Evolutionary conservation across 2,888 invertebrate genomes (phyloP), one percentile per base, ranked within the genome.

Genomic region (Cryptus viduatorius): DNA sequence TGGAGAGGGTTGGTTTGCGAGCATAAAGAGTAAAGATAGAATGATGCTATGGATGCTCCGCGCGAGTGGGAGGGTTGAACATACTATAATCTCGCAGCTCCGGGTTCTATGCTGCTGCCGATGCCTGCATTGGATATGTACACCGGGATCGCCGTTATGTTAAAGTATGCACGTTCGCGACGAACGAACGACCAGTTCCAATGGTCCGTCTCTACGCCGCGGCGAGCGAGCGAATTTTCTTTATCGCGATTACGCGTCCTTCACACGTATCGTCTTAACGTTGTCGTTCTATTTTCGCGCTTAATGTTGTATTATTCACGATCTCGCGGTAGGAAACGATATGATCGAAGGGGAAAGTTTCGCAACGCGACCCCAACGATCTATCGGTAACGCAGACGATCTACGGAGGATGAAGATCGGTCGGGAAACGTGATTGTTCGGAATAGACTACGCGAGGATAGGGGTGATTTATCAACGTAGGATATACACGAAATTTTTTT

Each of bases 81-180:
- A 53, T 46, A 65, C 65, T 53, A 16, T 75, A 29, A 29, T 29
- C 61, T 61, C 61, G 61, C n/a, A 31, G 61, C 61, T 61, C 61
- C 29, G 29, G 29, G 61, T 72, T 69, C 59, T 71, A 8, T 37
- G 48, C 24, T 77, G 59, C 77, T 56, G 37, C 37, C 75, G 64
- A 77, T 79, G 68, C 73, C 82, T 80, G 73, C 59, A 59, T 68
- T 83, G 75, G 83, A 85, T 86, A 88, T 87, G 75, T 87, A 86
- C 87, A 87, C 87, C 76, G 79, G 61, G 79, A 31, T 61, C 83
- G 80, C 37, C 83, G 85, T 84, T 85, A 87, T 92, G 90, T 89
- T 88, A 90, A 90, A 91, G 90, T 90, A 90, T 90, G 89, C 88
- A 89, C 88, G 87, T 87, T 89, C 89, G 88, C 76, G 82, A 79